Evolutionary conservation across 1,140 invertebrate genomes (phyloP).

Genomic region (Drosophila bifasciata): DNA sequence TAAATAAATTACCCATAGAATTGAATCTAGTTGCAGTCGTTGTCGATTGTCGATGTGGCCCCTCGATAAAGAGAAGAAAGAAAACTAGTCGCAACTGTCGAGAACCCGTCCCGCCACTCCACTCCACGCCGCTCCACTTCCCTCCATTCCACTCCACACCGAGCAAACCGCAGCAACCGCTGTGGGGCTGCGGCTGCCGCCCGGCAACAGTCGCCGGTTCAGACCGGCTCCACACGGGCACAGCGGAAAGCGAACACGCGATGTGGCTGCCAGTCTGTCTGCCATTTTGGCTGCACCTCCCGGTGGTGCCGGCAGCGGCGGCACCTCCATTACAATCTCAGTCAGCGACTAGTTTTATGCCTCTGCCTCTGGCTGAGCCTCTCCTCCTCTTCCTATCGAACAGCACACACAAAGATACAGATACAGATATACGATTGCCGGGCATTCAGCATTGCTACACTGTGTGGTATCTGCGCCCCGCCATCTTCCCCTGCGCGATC

Average conservation of each 20-base stretch:
- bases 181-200: conserved; percentile 49
- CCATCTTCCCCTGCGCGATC: neutral
- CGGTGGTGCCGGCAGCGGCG: conserved; percentile 18
- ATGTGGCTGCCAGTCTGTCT: conserved; percentile 65
- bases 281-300: conserved; percentile 54
- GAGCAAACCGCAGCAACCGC: too few relatives aligned
- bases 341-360: conserved; percentile 47
- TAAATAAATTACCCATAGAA: conserved; percentile 74
- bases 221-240: neutral
- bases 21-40: conserved; percentile 58
- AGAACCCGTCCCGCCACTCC: conserved; percentile 11
- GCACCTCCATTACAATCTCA: conserved; percentile 28
- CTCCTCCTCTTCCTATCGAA: too few relatives aligned
- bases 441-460: neutral
- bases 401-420: conserved; percentile 8
- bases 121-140: neutral
- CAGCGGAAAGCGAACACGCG: conserved; percentile 71
- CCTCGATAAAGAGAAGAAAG: conserved; percentile 55
- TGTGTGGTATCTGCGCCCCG: conserved; percentile 27
- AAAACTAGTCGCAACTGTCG: conserved; percentile 61
- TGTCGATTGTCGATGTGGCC: conserved; percentile 50
- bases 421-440: conserved; percentile 3
- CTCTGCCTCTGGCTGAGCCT: neutral
- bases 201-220: conserved; percentile 61
- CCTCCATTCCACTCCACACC: conserved; percentile 2